Percentiles rank a stretch among this genome's conserved stretches.
phyloP scores from a whole-genome alignment of 2,888 invertebrate species.

The Lepidonotus clava region DNA sequence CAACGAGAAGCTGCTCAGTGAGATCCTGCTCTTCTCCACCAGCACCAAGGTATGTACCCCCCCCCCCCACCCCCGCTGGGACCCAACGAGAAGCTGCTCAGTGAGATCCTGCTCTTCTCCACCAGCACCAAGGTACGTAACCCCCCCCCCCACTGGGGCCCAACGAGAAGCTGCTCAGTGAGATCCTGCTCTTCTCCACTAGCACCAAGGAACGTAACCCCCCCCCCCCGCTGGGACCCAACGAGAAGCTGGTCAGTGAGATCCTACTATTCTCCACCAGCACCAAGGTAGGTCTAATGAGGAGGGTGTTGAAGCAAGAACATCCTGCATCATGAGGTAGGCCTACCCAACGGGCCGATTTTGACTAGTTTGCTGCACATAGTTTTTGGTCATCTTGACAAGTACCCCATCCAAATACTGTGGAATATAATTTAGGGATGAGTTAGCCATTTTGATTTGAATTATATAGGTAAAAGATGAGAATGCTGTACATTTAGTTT shows the following conservation, averaged over 20 bases:
- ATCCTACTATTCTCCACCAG: slow-evolving; percentile 59
- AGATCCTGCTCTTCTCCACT: slow-evolving; percentile 60
- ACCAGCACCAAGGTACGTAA: slow-evolving; percentile 53
- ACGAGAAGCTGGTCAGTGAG: slow-evolving; percentile 62
- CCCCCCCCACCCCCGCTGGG: slow-evolving; percentile 55
- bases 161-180: slow-evolving; percentile 62
- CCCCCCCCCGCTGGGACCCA: slow-evolving; percentile 54
- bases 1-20: slow-evolving; percentile 62
- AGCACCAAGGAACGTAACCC: no score
- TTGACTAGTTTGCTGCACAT: no score
- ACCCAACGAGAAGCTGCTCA: slow-evolving; percentile 60
- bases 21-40: slow-evolving; percentile 60
- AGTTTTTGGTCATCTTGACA: no score
- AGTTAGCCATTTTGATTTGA: no score
- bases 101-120: slow-evolving; percentile 61
- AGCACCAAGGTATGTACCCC: no score
- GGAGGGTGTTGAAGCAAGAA: no score
- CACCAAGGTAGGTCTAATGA: background rate
- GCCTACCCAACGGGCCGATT: no score
- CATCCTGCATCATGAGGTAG: no score
- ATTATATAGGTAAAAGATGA: no score
- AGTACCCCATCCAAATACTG: no score
- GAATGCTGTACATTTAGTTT: no score
- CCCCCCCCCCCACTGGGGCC: slow-evolving; percentile 55
- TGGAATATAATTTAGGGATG: no score